phyloP scores from a whole-genome alignment of 1,140 invertebrate species.

The Meloidogyne exigua region DNA sequence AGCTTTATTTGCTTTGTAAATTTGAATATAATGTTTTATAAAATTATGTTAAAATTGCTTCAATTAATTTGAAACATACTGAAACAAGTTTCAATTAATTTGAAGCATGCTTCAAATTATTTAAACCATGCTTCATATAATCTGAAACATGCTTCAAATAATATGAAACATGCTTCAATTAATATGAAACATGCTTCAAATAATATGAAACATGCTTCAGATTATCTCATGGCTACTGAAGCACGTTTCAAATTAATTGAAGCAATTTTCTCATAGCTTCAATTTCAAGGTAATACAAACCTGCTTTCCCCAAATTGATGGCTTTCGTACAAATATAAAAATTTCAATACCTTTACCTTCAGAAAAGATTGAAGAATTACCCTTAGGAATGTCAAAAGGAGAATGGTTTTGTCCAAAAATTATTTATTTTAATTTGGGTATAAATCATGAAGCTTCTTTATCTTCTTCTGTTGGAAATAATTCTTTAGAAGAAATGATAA shows the following conservation, averaged over 20 bases:
- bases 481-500: constrained; percentile 52
- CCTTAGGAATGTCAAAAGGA: constrained; percentile 29
- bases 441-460: constrained; percentile 54
- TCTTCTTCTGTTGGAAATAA: constrained; percentile 47
- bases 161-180: background rate
- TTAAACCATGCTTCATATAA: too few species aligned
- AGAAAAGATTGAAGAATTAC: constrained; percentile 40
- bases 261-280: background rate
- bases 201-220: background rate
- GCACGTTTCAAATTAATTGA: background rate
- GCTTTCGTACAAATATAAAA: constrained; percentile 30
- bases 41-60: background rate
- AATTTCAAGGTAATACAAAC: constrained; percentile 44
- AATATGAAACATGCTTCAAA: background rate
- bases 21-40: background rate
- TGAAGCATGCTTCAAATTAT: too few species aligned
- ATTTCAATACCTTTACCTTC: constrained; percentile 55
- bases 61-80: too few species aligned
- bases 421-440: constrained; percentile 53
- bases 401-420: constrained; percentile 48
- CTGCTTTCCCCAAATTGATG: constrained; percentile 49
- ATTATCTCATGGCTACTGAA: background rate
- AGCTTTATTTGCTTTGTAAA: background rate
- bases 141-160: background rate
- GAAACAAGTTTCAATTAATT: too few species aligned